Conservation (phyloP, 2,113 vertebrate species). For the Heterotilapia buettikoferi region DNA sequence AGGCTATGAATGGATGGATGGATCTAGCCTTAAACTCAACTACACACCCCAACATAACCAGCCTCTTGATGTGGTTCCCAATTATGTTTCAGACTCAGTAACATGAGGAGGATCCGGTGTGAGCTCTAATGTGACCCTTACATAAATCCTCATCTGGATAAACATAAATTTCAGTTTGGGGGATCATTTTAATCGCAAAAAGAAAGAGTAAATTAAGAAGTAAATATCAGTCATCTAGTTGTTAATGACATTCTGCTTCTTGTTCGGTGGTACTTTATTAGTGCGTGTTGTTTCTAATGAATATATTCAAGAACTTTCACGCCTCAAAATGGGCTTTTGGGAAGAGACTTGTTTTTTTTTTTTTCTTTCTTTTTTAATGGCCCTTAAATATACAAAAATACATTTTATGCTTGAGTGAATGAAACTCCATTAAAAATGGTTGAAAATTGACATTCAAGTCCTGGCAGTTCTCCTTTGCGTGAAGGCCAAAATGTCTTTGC, state of each 20-base stretch:
- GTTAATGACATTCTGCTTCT: background rate
- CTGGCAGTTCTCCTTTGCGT: background rate
- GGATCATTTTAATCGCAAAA: accelerated
- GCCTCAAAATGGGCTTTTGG: background rate
- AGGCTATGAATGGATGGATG: background rate
- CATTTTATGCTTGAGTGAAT: background rate
- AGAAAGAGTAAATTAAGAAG: background rate
- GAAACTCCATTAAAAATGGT: background rate
- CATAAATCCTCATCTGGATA: background rate
- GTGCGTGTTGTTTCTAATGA: background rate
- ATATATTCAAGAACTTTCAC: background rate
- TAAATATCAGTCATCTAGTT: background rate
- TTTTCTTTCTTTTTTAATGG: background rate
- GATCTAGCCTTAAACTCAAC: background rate
- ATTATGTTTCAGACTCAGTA: background rate
- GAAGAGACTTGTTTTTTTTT: background rate
- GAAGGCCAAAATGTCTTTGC: background rate
- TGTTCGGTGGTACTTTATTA: background rate
- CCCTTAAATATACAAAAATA: background rate
- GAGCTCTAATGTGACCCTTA: background rate
- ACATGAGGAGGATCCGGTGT: background rate
- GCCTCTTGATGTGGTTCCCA: background rate
- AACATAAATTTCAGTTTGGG: background rate
- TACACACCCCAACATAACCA: background rate
- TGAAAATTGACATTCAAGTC: background rate